These are phyloP conservation scores for Agrotis exclamationis DNA, from an alignment of 2,888 invertebrate species.

Conservation along the genomic window DNA sequence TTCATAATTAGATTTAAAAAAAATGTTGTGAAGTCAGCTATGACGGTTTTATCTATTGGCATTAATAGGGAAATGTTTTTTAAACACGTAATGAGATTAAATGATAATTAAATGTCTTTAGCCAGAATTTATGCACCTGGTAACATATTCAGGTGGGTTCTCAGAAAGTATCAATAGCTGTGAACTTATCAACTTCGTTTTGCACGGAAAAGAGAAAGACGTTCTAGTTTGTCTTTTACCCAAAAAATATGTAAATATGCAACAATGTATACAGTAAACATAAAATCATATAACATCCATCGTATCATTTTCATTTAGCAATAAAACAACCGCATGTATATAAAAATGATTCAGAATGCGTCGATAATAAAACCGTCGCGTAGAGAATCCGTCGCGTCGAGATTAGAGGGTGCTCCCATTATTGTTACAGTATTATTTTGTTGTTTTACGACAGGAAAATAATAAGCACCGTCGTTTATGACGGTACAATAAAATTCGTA, in stretches of 20 bases:
- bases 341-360: conserved; percentile 83
- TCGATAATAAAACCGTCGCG: conserved; percentile 82
- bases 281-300: conserved; percentile 57
- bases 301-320: conserved; percentile 76
- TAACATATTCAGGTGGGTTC: too few species aligned
- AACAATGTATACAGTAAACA: conserved; percentile 51
- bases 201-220: neutral
- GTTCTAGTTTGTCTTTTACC: neutral
- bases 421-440: conserved; percentile 87
- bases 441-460: conserved; percentile 89
- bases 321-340: conserved; percentile 83
- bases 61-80: too few species aligned
- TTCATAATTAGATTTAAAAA: conserved; percentile 37
- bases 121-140: too few species aligned
- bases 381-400: conserved; percentile 69
- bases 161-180: too few species aligned
- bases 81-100: too few species aligned
- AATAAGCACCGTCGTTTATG: conserved; percentile 87
- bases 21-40: neutral
- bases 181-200: too few species aligned
- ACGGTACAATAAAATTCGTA: conserved; percentile 82
- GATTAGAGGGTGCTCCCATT: conserved; percentile 84
- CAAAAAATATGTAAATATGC: conserved; percentile 5
- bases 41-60: too few species aligned
- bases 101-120: too few species aligned